Evolutionary conservation across 2,113 vertebrate genomes (phyloP).

Genomic region (Lamprotornis superbus): DNA sequence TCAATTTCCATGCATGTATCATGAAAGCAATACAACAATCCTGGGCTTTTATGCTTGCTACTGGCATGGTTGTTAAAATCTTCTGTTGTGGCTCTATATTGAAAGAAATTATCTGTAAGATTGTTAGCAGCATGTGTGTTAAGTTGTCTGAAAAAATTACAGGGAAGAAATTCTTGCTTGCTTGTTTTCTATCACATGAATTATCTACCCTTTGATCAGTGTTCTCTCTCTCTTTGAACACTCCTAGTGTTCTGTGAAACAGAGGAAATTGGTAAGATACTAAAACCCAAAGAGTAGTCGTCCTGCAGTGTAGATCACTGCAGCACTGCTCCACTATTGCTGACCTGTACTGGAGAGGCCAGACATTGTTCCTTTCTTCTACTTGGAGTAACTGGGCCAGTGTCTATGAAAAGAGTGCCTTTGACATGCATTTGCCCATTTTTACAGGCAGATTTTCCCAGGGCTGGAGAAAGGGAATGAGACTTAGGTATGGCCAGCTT

Average conservation of each 20-base stretch:
- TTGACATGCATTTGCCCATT: not conserved
- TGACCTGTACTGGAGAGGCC: not conserved
- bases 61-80: not conserved
- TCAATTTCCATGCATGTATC: slow-evolving; percentile 20
- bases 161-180: not conserved
- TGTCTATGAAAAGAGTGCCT: not conserved
- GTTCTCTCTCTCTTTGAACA: slow-evolving; percentile 4
- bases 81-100: not conserved
- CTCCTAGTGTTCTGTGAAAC: not conserved
- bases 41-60: not conserved
- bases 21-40: not conserved
- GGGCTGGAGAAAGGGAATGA: not conserved
- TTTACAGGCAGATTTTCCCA: not conserved
- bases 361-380: not conserved
- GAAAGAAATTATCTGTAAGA: not conserved
- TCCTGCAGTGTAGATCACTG: not conserved
- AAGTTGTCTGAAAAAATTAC: not conserved
- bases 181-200: not conserved
- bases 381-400: not conserved
- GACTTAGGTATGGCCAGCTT: not conserved
- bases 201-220: slow-evolving; percentile 38
- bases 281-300: not conserved
- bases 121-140: slow-evolving; percentile 2
- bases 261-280: not conserved
- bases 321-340: not conserved